phyloP scores from a whole-genome alignment of 2,888 invertebrate genomes.

The Drosophila pegasa region DNA sequence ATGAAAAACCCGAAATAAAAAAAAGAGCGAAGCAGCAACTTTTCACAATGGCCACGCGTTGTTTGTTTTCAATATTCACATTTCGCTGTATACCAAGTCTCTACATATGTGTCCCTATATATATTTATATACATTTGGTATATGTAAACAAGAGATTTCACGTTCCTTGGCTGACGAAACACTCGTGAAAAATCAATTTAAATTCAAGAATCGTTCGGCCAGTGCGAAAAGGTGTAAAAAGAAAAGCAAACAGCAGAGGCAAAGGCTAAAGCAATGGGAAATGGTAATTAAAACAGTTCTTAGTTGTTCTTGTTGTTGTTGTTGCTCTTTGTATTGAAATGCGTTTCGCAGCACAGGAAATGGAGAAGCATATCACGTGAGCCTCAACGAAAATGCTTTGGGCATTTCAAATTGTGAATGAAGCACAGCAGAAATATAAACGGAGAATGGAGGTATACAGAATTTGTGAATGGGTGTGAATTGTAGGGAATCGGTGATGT shows the following conservation, averaged over 20 bases:
- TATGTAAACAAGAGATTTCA: slow-evolving; percentile 62
- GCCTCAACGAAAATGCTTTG: slow-evolving; percentile 25
- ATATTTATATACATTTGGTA: slow-evolving; percentile 10
- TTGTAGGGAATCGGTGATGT: background rate
- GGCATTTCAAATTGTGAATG: slow-evolving; percentile 19
- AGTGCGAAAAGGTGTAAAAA: slow-evolving; percentile 34
- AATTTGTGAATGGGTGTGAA: slow-evolving; percentile 26
- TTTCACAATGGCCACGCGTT: slow-evolving; percentile 45
- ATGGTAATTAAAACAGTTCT: slow-evolving; percentile 20
- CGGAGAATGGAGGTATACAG: too few relatives aligned
- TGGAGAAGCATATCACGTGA: slow-evolving; percentile 46
- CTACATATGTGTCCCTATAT: background rate
- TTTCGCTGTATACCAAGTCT: slow-evolving; percentile 2
- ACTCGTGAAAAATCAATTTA: slow-evolving; percentile 65
- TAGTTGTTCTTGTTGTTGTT: slow-evolving; percentile 6
- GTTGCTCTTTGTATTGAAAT: slow-evolving; percentile 25
- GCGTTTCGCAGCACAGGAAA: slow-evolving; percentile 50
- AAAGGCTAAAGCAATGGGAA: slow-evolving; percentile 6
- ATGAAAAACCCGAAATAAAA: slow-evolving; percentile 23
- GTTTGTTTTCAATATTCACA: slow-evolving; percentile 29
- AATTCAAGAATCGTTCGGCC: slow-evolving; percentile 39
- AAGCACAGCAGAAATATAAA: slow-evolving; percentile 8
- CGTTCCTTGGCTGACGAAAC: slow-evolving; percentile 59
- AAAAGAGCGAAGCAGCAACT: slow-evolving; percentile 9
- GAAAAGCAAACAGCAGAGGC: slow-evolving; percentile 33